These are phyloP conservation scores for Phoxinus phoxinus DNA, from an alignment of 2,113 vertebrate species.

Conservation along the genomic window DNA sequence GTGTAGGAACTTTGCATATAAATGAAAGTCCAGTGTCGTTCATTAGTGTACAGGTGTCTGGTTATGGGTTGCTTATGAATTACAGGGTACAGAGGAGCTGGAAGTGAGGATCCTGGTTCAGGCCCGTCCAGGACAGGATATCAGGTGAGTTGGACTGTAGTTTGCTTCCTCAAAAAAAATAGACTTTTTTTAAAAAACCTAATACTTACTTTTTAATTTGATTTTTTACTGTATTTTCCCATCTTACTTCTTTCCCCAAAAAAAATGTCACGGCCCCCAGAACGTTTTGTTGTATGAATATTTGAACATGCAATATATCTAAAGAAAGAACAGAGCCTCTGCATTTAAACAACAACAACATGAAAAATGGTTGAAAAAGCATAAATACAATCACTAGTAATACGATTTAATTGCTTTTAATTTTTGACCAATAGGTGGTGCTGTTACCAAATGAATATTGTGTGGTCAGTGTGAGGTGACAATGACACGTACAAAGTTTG, in stretches of 20 bases:
- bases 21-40: background rate
- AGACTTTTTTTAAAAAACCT: background rate
- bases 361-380: no score
- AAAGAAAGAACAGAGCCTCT: no score
- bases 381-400: no score
- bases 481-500: no score
- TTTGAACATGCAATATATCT: no score
- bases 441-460: no score
- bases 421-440: no score
- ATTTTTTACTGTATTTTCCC: background rate
- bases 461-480: no score
- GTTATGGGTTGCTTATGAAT: background rate
- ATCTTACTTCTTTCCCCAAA: background rate
- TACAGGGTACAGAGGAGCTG: constrained; percentile 95
- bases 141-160: constrained; percentile 78
- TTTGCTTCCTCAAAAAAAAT: background rate
- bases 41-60: background rate
- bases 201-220: background rate
- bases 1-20: background rate
- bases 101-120: constrained; percentile 98
- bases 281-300: no score
- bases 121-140: constrained; percentile 96
- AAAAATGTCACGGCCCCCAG: no score
- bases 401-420: no score
- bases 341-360: no score